Evolutionary conservation across 2,113 vertebrate species (phyloP).

Genomic region (Cariama cristata): DNA sequence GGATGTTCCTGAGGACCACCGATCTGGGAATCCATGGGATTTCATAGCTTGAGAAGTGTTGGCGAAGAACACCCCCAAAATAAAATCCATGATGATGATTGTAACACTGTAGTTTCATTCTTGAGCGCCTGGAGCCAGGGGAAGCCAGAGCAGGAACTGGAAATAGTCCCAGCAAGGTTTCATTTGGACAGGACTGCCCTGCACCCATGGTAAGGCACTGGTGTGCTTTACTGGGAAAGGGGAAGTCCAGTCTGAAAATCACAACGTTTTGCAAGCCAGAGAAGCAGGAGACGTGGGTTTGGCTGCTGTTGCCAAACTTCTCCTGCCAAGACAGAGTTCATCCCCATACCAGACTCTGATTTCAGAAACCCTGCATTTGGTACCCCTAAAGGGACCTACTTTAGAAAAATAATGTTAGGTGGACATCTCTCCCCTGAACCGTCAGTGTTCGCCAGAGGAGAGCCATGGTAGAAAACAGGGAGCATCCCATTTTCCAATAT

Average conservation of each 20-base stretch:
- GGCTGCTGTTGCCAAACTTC: neutral
- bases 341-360: neutral
- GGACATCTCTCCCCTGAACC: neutral
- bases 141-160: neutral
- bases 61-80: neutral
- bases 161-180: neutral
- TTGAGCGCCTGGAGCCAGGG: neutral
- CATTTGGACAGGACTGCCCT: too few species aligned
- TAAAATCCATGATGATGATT: accelerated
- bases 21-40: too few species aligned
- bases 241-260: neutral
- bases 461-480: accelerated
- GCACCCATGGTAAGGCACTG: accelerated
- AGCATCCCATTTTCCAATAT: neutral
- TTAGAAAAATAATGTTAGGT: neutral
- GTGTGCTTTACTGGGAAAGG: neutral
- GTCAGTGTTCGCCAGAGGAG: accelerated
- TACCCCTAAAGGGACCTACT: neutral
- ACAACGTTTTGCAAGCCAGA: neutral
- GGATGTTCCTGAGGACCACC: neutral
- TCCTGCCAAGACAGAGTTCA: neutral
- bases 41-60: accelerated
- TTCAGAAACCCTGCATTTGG: neutral
- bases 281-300: neutral
- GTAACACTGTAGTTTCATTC: accelerated